Percentiles rank a stretch among this genome's conserved stretches.
phyloP scores from a whole-genome alignment of 2,888 invertebrate genomes.

The Leptogaster cylindrica region DNA sequence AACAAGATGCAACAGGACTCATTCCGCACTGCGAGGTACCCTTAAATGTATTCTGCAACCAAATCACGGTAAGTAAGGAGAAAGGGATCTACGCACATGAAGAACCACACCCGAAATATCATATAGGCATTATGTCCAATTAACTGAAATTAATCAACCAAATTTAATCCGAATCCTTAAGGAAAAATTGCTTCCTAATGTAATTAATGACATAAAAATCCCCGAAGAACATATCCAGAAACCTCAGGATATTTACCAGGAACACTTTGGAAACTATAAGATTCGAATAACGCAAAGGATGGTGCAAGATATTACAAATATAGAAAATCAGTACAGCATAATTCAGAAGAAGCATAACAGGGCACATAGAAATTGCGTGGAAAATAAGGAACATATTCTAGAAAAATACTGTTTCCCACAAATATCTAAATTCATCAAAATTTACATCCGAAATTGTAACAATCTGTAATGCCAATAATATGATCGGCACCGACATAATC shows the following conservation, averaged over 20 bases:
- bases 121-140: conserved; percentile 7
- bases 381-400: conserved; percentile 7
- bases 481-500: too few relatives aligned
- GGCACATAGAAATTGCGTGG: not conserved
- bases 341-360: not conserved
- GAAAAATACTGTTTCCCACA: conserved; percentile 17
- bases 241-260: conserved; percentile 1
- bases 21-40: conserved; percentile 47
- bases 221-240: not conserved
- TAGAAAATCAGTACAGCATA: not conserved
- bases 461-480: too few relatives aligned
- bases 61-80: conserved; percentile 39
- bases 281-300: not conserved
- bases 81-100: conserved; percentile 21
- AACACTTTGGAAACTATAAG: not conserved
- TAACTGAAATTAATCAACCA: conserved; percentile 8
- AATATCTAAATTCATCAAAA: too few relatives aligned
- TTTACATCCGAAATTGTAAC: too few relatives aligned
- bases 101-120: conserved; percentile 43
- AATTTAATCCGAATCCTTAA: not conserved
- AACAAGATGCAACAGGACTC: conserved; percentile 46
- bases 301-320: not conserved
- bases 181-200: not conserved
- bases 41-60: conserved; percentile 44
- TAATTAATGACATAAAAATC: not conserved